Base-by-base conservation (phyloP, 2,797 vertebrate species). In the Melanotaenia nigrans region DNA sequence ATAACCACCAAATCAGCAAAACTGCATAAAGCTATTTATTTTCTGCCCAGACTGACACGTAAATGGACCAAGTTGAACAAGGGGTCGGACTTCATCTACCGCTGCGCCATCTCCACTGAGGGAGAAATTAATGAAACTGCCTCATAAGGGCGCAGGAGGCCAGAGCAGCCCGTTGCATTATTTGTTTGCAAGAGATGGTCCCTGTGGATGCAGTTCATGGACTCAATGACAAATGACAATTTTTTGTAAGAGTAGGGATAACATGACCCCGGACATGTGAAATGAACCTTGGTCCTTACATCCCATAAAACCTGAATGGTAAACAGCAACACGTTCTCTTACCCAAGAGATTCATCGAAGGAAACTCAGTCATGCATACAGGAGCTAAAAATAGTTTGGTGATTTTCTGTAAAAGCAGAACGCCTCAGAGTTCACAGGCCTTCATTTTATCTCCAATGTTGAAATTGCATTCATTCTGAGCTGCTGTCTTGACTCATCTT, bases 51-150 rank as follows among this genome's bases (percentile, higher is more conserved):
- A 73, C 30, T 68, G 79, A 75, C 71, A 62, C 38, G 10, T 35
- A 28, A 74, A 53, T 4, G 35, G 73, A 81, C 22, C 0, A 22
- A 61, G 49, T 40, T 53, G 47, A 82, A 73, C 63, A 42, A 66
- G 67, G 0, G 73, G 76, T 78, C 57, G 60, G 4, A 79, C 73
- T 75, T 79, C 60, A 67, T 88, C 69, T 56, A 54, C 28, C 51
- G 2, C 33, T 5, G 70, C 1, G 22, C 40, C 59, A 11, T 70
- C 73, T 58, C 57, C 55, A n/a, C 55, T 1, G 2, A 60, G 55
- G 49, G 35, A 28, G 11, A 56, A 70, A 70, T 71, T 60, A 80
- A 82, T 75, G 62, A 61, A 61, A 55, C 47, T 32, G 3, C 53
- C 71, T 71, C 61, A 28, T 18, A 25, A n/a, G 62, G 60, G 60